Base-by-base conservation (phyloP, 2,797 vertebrate genomes). In the Mionectes olivaceus region DNA sequence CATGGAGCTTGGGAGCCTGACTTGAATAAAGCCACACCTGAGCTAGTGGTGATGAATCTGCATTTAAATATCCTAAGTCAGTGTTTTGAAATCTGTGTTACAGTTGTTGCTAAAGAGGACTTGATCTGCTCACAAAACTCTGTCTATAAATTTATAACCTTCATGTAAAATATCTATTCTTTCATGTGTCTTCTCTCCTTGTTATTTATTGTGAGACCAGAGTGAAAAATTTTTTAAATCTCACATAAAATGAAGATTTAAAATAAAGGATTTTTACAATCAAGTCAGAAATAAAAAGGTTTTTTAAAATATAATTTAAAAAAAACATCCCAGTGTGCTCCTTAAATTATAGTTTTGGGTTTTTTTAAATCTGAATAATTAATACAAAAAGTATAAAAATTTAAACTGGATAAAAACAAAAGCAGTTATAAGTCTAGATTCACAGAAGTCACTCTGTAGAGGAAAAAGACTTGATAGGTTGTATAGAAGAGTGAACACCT, bases 251-350 rank as follows among this genome's bases (percentile, higher is more conserved):
- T 3, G 4, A 52, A 18, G 25, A 64, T 22, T 57, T 76, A 88
- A 85, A 55, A 37, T 13, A 41, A 22, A 50, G 11, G 11, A 63
- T 46, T 60, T 30, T 76, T 83, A 24, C 18, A 44, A 7, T 8
- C 7, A 46, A 6, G 11, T 22, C 28, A 19, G 30, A 69, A 43
- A 13, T 16, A 35, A 83, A 80, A 43, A 6, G 4, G 39, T 39
- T 12, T 47, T 78, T 33, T 4, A 2, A 28, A 55, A 70, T 28
- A 27, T 46, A 19, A 1, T 22, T 55, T 81, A 27, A 71, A 49
- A 68, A 69, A 0, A 18, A 19, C 35, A 35, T 2, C 5, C 4
- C 4, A 17, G 2, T 32, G 13, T 56, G 3, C 2, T 47, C 5
- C 13, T 84, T 74, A 83, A 19, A 8, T 37, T 37, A 37, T 37